Evolutionary conservation across 1,140 invertebrate species (phyloP).

Genomic region (Pseudomyrmex gracilis): DNA sequence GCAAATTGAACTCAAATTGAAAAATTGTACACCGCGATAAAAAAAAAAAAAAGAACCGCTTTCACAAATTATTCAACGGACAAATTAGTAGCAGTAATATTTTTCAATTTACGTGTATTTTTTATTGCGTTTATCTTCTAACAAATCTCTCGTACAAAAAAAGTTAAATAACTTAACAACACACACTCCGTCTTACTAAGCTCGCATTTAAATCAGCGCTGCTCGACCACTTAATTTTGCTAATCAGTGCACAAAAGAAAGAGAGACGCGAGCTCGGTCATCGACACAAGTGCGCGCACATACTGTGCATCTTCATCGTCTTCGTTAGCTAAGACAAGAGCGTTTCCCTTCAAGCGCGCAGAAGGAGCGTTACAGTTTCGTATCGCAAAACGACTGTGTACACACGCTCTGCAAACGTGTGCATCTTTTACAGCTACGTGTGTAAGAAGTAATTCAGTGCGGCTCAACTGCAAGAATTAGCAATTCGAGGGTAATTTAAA

Average conservation of each 20-base stretch:
- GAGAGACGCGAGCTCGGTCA: neutral
- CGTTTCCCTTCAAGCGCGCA: neutral
- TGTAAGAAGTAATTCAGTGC: neutral
- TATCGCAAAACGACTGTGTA: neutral
- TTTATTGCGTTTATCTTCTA: too few species aligned
- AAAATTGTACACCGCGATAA: too few species aligned
- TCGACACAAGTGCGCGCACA: neutral
- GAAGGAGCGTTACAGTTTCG: neutral
- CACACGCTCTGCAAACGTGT: neutral
- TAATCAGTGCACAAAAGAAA: conserved; percentile 1
- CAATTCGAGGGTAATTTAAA: conserved; percentile 3
- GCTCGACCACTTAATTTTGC: neutral
- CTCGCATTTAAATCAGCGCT: neutral
- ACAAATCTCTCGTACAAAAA: too few species aligned
- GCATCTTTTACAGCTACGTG: neutral
- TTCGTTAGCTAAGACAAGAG: neutral
- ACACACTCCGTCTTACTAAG: too few species aligned
- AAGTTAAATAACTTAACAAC: too few species aligned
- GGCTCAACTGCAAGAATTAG: neutral
- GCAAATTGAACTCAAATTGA: too few species aligned
- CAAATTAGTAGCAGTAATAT: too few species aligned
- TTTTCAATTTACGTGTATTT: too few species aligned
- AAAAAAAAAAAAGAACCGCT: too few species aligned
- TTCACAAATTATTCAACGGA: too few species aligned
- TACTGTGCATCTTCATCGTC: neutral